A percentile compares a stretch with the other conserved stretches of the same genome.
Evolutionary conservation across 53 echinoderm and acorn worm species (phyloP).

Genomic region (Luidia sarsii): DNA sequence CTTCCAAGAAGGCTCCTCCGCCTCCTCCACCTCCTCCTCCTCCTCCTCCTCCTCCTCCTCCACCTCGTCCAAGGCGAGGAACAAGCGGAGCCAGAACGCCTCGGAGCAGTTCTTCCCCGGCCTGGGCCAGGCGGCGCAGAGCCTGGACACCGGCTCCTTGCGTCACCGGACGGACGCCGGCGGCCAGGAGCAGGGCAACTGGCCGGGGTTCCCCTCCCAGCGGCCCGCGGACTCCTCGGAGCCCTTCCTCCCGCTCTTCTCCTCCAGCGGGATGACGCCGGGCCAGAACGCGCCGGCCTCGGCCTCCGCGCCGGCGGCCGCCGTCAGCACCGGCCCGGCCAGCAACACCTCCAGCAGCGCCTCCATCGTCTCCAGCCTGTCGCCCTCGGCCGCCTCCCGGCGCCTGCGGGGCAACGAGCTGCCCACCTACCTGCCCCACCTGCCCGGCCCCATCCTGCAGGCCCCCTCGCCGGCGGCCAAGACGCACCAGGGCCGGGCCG

Average conservation of each 20-base stretch:
- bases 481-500: constrained; percentile 48
- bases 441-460: constrained; percentile 71
- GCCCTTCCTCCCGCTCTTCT: constrained; percentile 55
- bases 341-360: constrained; percentile 54
- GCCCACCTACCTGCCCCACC: constrained; percentile 89
- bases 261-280: constrained; percentile 59
- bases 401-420: constrained; percentile 76
- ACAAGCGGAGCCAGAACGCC: constrained; percentile 49
- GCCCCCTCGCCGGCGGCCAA: constrained; percentile 84
- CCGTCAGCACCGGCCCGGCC: no score
- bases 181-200: constrained; percentile 46
- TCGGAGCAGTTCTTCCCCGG: constrained; percentile 52
- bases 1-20: constrained; percentile 18
- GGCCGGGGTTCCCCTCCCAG: constrained; percentile 52
- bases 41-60: no score
- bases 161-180: constrained; percentile 29
- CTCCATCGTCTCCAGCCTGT: constrained; percentile 78
- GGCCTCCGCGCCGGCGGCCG: no score
- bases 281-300: constrained; percentile 54
- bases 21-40: no score
- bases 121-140: constrained; percentile 27
- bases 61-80: constrained; percentile 28
- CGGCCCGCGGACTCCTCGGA: constrained; percentile 69
- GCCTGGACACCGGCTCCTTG: constrained; percentile 18
- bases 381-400: constrained; percentile 71